Evolutionary conservation across 1,140 invertebrate genomes (phyloP).

Genomic region (Nebria ingens): DNA sequence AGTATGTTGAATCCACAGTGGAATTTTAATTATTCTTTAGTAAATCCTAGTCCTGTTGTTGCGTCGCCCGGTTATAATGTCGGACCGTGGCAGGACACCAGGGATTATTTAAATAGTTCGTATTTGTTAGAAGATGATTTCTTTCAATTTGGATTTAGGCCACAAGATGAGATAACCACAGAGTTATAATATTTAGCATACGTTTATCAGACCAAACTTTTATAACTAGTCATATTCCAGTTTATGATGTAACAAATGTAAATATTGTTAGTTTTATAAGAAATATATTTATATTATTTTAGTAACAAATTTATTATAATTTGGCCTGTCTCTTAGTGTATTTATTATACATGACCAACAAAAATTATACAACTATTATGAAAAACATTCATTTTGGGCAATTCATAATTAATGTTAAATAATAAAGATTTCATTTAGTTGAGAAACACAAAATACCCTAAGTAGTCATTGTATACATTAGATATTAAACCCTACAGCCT

Average conservation of each 20-base stretch:
- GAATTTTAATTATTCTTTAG: slow-evolving; percentile 38
- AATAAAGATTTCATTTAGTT: too few relatives aligned
- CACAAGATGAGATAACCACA: slow-evolving; percentile 68
- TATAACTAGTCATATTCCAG: slow-evolving; percentile 19
- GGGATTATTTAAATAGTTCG: slow-evolving; percentile 36
- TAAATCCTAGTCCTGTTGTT: slow-evolving; percentile 32
- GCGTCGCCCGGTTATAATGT: slow-evolving; percentile 47
- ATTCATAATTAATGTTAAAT: too few relatives aligned
- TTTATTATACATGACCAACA: too few relatives aligned
- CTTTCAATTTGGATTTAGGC: slow-evolving; percentile 58
- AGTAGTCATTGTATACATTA: too few relatives aligned
- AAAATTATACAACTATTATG: too few relatives aligned
- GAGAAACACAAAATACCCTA: too few relatives aligned
- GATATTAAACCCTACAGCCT: too few relatives aligned
- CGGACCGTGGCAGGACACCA: slow-evolving; percentile 27
- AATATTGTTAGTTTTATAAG: slow-evolving; percentile 4
- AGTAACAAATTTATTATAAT: neutral
- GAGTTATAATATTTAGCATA: slow-evolving; percentile 45
- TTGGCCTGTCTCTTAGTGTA: too few relatives aligned
- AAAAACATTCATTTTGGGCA: too few relatives aligned
- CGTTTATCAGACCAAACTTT: slow-evolving; percentile 18
- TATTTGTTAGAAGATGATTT: slow-evolving; percentile 62
- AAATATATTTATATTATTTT: slow-evolving; percentile 7
- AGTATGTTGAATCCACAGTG: slow-evolving; percentile 44
- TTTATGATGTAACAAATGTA: slow-evolving; percentile 13